Evolutionary conservation across 2,797 vertebrate genomes (phyloP).

Genomic region (Neosilurus hyrtlii): DNA sequence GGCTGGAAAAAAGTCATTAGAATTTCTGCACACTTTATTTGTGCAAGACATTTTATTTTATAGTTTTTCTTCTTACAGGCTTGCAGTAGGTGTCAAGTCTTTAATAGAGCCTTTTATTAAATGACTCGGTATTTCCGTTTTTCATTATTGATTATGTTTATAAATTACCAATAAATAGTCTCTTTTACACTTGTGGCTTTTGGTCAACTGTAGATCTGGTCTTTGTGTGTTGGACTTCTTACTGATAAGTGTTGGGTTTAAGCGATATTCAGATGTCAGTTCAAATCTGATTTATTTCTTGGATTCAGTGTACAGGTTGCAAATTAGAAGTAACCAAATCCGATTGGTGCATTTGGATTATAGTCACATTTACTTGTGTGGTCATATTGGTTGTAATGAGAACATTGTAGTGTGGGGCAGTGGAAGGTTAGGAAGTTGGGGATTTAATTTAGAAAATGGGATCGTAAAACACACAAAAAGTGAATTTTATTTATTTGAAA

Average conservation of each 20-base stretch:
- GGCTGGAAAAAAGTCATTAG: constrained; percentile 6
- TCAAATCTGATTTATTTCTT: constrained; percentile 15
- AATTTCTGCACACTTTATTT: constrained; percentile 13
- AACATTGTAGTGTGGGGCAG: neutral
- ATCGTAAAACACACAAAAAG: neutral
- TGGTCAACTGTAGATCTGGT: neutral
- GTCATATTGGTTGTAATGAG: neutral
- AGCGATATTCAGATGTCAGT: neutral
- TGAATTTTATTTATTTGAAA: neutral
- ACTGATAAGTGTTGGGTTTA: neutral
- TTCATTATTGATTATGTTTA: neutral
- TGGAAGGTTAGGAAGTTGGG: neutral
- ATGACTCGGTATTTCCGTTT: neutral
- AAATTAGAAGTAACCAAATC: constrained; percentile 15
- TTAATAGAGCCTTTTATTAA: neutral
- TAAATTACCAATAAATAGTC: neutral
- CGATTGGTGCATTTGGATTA: constrained; percentile 14
- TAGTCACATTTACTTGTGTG: constrained; percentile 11
- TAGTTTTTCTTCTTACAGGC: neutral
- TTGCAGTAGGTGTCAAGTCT: neutral
- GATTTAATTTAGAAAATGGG: neutral
- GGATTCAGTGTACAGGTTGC: neutral
- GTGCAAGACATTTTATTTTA: neutral
- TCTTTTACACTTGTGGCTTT: neutral
- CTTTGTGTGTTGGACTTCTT: neutral